These are phyloP conservation scores for Crotalus horridus DNA, from an alignment of 2,113 vertebrate species.

Conservation along the genomic window DNA sequence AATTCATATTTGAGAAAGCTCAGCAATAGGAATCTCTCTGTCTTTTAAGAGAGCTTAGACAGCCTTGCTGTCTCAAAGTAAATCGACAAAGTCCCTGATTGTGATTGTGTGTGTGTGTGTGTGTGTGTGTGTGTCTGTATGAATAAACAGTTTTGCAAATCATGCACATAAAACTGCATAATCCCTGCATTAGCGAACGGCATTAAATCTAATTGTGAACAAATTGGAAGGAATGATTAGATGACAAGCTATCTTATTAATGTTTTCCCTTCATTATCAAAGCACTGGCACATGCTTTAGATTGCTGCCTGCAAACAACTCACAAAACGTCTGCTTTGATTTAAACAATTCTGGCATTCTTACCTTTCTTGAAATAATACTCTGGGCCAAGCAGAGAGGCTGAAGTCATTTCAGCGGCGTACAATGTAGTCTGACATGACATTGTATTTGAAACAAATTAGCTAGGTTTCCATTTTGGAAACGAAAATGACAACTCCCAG, in stretches of 20 bases:
- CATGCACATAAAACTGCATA: background rate
- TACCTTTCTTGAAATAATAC: slow-evolving; percentile 58
- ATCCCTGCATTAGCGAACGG: slow-evolving; percentile 17
- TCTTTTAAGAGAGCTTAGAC: background rate
- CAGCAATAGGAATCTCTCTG: background rate
- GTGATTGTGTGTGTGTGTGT: too few species aligned
- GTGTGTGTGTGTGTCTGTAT: background rate
- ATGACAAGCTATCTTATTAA: slow-evolving; percentile 41
- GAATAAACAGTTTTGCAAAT: slow-evolving; percentile 34
- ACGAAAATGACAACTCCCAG: slow-evolving; percentile 22
- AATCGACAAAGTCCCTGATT: slow-evolving; percentile 17
- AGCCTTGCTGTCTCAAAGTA: slow-evolving; percentile 10
- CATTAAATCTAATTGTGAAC: slow-evolving; percentile 39
- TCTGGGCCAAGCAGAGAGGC: slow-evolving; percentile 48
- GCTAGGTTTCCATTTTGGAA: slow-evolving; percentile 37
- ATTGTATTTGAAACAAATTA: slow-evolving; percentile 66
- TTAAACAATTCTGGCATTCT: slow-evolving; percentile 52
- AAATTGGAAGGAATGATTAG: slow-evolving; percentile 38
- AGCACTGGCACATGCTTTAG: slow-evolving; percentile 32
- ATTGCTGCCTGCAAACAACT: slow-evolving; percentile 25
- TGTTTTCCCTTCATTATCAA: slow-evolving; percentile 27
- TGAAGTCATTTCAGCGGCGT: slow-evolving; percentile 57
- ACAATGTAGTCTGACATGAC: slow-evolving; percentile 47
- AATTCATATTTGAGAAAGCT: background rate
- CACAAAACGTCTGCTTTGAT: slow-evolving; percentile 45